Evolutionary conservation across 2,113 vertebrate genomes (phyloP).

Genomic region (Zosterops pallidus): DNA sequence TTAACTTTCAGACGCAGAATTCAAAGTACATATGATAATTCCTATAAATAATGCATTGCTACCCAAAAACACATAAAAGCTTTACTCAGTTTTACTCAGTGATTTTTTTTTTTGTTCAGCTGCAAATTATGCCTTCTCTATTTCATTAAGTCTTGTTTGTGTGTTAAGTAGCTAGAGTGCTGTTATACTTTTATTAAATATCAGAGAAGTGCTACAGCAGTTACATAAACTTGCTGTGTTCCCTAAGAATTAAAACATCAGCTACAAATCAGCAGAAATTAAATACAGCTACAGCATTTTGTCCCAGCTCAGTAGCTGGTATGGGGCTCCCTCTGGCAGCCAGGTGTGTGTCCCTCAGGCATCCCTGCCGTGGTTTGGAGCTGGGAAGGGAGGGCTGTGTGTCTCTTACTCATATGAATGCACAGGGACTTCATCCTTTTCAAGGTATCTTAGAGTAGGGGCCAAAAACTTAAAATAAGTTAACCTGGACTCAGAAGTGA

Average conservation of each 20-base stretch:
- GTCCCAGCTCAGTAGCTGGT: background rate
- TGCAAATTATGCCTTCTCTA: background rate
- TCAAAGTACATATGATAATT: background rate
- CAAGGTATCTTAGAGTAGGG: background rate
- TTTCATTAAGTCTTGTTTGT: background rate
- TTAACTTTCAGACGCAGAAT: background rate
- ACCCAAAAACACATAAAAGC: background rate
- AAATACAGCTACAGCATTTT: background rate
- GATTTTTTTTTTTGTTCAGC: background rate
- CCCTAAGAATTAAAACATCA: background rate
- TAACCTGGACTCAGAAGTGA: background rate
- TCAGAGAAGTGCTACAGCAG: background rate
- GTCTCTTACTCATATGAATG: background rate
- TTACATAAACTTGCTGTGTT: background rate
- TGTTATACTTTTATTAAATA: background rate
- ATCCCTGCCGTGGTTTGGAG: background rate
- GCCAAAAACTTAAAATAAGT: background rate
- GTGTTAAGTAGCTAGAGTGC: background rate
- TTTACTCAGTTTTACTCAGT: background rate
- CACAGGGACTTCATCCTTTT: background rate
- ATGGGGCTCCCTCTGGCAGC: background rate
- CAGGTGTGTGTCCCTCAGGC: background rate
- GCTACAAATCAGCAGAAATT: background rate
- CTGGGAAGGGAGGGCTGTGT: background rate
- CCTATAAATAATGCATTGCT: background rate